Conservation (phyloP, 2,888 invertebrate species). For the Mythimna ferrago region DNA sequence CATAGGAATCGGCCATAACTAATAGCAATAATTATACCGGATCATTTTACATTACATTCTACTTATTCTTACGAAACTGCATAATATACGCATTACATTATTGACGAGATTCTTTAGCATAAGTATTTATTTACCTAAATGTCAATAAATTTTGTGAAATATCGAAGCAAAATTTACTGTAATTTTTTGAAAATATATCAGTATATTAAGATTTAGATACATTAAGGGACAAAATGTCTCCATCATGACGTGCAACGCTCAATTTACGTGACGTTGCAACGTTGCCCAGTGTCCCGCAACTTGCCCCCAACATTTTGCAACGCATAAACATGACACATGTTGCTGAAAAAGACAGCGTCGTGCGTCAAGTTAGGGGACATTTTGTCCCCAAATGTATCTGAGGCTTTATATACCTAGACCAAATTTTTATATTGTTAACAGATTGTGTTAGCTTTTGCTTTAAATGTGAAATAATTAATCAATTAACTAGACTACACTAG, state of each 20-base stretch:
- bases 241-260: too few relatives aligned
- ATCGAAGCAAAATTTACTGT: not conserved
- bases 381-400: too few relatives aligned
- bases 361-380: too few relatives aligned
- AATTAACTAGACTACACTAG: not conserved
- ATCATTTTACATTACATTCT: conserved; percentile 38
- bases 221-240: too few relatives aligned
- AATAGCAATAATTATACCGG: conserved; percentile 30
- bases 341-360: too few relatives aligned
- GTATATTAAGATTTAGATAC: too few relatives aligned
- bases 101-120: conserved; percentile 23
- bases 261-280: too few relatives aligned
- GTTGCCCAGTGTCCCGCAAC: too few relatives aligned
- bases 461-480: not conserved
- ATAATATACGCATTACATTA: conserved; percentile 32
- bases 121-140: conserved; percentile 21
- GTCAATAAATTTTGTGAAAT: conserved; percentile 2
- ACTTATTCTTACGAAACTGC: conserved; percentile 13
- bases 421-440: conserved; percentile 1
- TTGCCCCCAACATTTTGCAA: too few relatives aligned
- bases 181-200: not conserved
- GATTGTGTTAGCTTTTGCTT: not conserved
- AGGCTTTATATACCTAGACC: not conserved
- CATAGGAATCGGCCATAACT: conserved; percentile 6
- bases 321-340: too few relatives aligned